Conservation (phyloP, 2,888 invertebrate species). For the Drosophila quinaria region DNA sequence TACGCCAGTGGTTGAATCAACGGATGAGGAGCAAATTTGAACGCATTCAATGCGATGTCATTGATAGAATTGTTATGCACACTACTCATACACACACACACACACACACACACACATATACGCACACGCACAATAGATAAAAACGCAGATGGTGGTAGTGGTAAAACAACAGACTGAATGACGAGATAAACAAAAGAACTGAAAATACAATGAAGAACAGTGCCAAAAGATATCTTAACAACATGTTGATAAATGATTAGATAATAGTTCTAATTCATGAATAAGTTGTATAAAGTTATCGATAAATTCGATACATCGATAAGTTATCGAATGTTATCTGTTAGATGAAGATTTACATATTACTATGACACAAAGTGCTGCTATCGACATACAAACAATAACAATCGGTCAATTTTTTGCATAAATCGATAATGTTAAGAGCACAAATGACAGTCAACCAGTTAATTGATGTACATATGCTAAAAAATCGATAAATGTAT, state of each 20-base stretch:
- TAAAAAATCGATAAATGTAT: not conserved
- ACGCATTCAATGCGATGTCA: constrained; percentile 61
- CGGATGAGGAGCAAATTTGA: constrained; percentile 51
- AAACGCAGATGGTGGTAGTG: constrained; percentile 48
- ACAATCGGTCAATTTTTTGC: not conserved
- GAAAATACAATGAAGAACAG: constrained; percentile 17
- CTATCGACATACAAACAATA: not conserved
- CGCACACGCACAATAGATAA: constrained; percentile 3
- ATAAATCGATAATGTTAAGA: not conserved
- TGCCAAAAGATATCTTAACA: constrained; percentile 3
- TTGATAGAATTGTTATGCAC: constrained; percentile 56
- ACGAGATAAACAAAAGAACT: constrained; percentile 30
- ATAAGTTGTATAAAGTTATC: constrained; percentile 1
- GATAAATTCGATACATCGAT: not conserved
- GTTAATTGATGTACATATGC: not conserved
- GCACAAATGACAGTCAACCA: not conserved
- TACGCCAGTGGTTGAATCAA: constrained; percentile 5
- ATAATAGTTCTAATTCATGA: not conserved
- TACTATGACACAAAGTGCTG: not conserved
- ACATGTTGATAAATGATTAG: constrained; percentile 2
- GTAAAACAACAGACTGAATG: constrained; percentile 50
- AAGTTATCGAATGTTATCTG: not conserved
- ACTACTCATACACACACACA: constrained; percentile 18
- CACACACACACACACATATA: constrained; percentile 2
- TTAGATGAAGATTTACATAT: not conserved